A percentile compares a stretch with the other conserved stretches of the same genome.
phyloP scores from a whole-genome alignment of 2,113 vertebrate genomes.

The Pelecanus crispus region DNA sequence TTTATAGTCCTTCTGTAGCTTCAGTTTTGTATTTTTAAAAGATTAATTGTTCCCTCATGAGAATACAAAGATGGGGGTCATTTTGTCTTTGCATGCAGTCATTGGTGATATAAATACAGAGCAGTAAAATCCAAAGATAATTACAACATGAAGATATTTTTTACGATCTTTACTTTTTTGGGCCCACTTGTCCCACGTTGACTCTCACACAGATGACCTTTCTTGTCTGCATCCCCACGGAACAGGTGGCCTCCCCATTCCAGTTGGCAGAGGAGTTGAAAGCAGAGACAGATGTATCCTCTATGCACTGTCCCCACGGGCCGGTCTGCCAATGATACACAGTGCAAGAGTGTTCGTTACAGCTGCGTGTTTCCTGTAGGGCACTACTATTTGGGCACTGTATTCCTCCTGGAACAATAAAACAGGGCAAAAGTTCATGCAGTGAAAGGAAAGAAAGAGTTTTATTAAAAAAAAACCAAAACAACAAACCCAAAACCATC shows the following conservation, averaged over 20 bases:
- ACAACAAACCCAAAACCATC: not conserved
- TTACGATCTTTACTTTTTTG: slow-evolving; percentile 87
- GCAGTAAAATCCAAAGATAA: not conserved
- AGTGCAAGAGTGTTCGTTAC: slow-evolving; percentile 93
- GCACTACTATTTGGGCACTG: slow-evolving; percentile 88
- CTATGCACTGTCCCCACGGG: slow-evolving; percentile 88
- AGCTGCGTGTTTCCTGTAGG: slow-evolving; percentile 89
- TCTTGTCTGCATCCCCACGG: slow-evolving; percentile 90
- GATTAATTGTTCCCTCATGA: not conserved
- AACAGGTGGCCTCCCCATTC: slow-evolving; percentile 78
- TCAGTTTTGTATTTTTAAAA: not conserved
- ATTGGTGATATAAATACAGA: not conserved
- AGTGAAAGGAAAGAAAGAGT: not conserved
- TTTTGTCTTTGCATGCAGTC: not conserved
- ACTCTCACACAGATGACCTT: slow-evolving; percentile 97
- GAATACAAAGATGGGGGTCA: not conserved
- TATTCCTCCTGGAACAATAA: slow-evolving; percentile 77
- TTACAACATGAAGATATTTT: not conserved
- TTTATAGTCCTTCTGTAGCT: not conserved
- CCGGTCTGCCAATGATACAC: slow-evolving; percentile 97
- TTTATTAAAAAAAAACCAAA: not conserved
- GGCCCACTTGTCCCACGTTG: slow-evolving; percentile 97
- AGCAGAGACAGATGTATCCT: slow-evolving; percentile 81
- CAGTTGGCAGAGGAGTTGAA: slow-evolving; percentile 79
- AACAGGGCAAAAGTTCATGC: not conserved